phyloP scores from a whole-genome alignment of 92 coral and sea anemone genomes.

The Epizoanthus fatuus region DNA sequence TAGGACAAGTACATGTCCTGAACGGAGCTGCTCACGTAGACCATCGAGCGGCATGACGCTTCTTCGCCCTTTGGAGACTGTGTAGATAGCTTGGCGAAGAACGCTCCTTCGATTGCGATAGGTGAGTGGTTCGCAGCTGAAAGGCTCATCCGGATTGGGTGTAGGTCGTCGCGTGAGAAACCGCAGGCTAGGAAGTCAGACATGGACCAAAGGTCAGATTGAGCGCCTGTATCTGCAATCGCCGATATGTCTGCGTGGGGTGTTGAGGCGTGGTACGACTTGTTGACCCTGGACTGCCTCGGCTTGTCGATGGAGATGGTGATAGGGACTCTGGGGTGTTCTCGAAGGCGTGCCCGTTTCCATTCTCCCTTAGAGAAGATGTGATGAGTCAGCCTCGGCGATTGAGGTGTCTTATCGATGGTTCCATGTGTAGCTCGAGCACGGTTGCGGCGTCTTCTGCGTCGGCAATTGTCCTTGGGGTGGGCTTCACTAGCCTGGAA shows the following conservation, averaged over 20 bases:
- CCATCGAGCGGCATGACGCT: slow-evolving; percentile 53
- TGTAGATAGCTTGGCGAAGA: slow-evolving; percentile 49
- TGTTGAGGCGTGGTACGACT: not conserved
- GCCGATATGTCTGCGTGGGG: slow-evolving; percentile 19
- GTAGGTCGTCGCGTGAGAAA: slow-evolving; percentile 65
- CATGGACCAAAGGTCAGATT: slow-evolving; percentile 56
- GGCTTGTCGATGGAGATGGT: not conserved
- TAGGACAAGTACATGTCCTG: slow-evolving; percentile 50
- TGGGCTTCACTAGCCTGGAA: slow-evolving; percentile 8
- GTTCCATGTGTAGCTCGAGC: slow-evolving; percentile 12
- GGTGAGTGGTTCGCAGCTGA: slow-evolving; percentile 60
- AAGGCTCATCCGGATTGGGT: slow-evolving; percentile 59
- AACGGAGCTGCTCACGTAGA: slow-evolving; percentile 60
- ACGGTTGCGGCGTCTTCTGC: not conserved
- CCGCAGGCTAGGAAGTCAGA: slow-evolving; percentile 47
- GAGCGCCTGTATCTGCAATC: slow-evolving; percentile 45
- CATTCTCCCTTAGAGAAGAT: not conserved
- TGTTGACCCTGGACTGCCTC: not conserved
- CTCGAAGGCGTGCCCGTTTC: slow-evolving; percentile 8
- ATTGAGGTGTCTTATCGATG: not conserved
- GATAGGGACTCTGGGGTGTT: slow-evolving; percentile 20
- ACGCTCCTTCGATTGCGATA: slow-evolving; percentile 54
- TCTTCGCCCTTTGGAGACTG: not conserved
- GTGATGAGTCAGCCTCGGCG: too few species aligned
- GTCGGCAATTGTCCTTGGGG: not conserved